Evolutionary conservation across 2,797 vertebrate species (phyloP).

Genomic region (Megalops cyprinoides): DNA sequence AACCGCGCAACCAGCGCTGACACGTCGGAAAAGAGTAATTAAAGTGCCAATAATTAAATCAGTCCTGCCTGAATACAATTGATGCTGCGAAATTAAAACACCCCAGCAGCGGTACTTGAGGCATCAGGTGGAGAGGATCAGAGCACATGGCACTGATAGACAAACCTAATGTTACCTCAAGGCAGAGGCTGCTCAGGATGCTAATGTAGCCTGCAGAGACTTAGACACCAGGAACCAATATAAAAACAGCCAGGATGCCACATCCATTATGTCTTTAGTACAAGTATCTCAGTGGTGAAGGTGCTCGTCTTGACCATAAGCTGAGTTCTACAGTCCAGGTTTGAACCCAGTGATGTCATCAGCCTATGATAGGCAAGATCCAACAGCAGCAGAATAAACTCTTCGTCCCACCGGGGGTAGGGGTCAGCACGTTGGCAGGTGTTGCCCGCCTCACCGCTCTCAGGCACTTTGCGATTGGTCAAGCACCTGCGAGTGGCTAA

Average conservation of each 20-base stretch:
- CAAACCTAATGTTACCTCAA: not conserved
- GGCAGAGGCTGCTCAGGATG: not conserved
- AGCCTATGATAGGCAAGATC: too few species aligned
- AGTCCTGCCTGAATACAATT: constrained; percentile 1
- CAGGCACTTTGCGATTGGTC: too few species aligned
- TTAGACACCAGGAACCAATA: not conserved
- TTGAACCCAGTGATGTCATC: too few species aligned
- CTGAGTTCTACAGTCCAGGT: too few species aligned
- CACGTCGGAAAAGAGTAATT: not conserved
- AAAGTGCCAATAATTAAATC: constrained; percentile 20
- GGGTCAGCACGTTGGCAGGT: too few species aligned
- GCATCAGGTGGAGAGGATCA: not conserved
- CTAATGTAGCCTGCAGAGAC: not conserved
- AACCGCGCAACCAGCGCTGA: not conserved
- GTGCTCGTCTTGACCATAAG: too few species aligned
- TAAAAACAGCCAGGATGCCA: not conserved
- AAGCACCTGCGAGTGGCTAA: too few species aligned
- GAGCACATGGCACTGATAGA: not conserved
- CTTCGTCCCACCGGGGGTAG: too few species aligned
- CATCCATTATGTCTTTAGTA: not conserved
- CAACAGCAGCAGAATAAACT: too few species aligned
- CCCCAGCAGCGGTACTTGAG: not conserved
- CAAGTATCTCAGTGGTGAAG: too few species aligned
- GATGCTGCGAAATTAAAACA: not conserved
- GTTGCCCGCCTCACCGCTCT: too few species aligned